These are phyloP conservation scores for Metalampra italica DNA, from an alignment of 2,888 invertebrate species.

Conservation along the genomic window DNA sequence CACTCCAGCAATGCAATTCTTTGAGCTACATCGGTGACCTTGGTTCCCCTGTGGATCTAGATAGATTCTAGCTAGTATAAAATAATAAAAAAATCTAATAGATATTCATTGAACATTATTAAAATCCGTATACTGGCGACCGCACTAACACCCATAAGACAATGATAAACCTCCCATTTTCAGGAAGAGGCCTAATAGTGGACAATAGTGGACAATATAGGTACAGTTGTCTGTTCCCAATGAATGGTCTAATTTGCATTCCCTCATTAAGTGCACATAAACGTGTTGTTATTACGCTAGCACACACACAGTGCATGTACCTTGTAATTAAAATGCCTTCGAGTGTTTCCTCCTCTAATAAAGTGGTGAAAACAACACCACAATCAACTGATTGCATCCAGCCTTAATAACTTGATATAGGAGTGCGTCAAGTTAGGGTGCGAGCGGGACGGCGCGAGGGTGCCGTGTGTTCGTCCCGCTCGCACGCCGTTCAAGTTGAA, in stretches of 20 bases:
- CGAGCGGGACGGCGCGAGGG: conserved; percentile 29
- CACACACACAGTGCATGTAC: not conserved
- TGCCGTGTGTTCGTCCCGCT: conserved; percentile 29
- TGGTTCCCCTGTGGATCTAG: too few relatives aligned
- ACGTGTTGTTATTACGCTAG: not conserved
- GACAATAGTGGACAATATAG: too few relatives aligned
- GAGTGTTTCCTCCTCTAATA: conserved; percentile 56
- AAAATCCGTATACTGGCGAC: too few relatives aligned
- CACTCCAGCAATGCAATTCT: too few relatives aligned
- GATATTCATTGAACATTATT: too few relatives aligned
- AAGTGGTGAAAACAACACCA: conserved; percentile 55
- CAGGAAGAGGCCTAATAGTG: too few relatives aligned
- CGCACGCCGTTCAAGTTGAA: conserved; percentile 41
- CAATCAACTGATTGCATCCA: conserved; percentile 71
- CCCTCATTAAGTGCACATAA: not conserved
- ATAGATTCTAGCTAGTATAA: too few relatives aligned
- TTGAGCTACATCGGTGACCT: too few relatives aligned
- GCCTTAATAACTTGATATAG: conserved; percentile 59
- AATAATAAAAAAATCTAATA: too few relatives aligned
- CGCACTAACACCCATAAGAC: too few relatives aligned
- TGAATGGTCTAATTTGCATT: not conserved
- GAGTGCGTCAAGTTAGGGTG: conserved; percentile 33
- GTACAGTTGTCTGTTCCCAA: too few relatives aligned
- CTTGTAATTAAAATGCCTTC: conserved; percentile 47
- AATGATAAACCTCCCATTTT: too few relatives aligned